Evolutionary conservation across 1,140 invertebrate genomes (phyloP).

Genomic region (Panagrolaimus sp.): DNA sequence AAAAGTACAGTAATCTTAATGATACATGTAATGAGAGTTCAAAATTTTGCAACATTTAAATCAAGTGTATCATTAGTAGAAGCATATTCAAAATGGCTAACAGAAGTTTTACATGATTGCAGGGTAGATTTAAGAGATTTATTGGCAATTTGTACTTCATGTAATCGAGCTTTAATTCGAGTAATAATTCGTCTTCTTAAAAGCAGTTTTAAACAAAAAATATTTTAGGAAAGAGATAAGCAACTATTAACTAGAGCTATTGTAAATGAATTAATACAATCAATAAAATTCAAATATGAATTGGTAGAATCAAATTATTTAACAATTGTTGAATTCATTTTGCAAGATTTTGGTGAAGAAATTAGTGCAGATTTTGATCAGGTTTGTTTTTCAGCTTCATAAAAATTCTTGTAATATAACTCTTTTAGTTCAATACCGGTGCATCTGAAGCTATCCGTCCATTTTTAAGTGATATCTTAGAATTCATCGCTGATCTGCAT

Average conservation of each 20-base stretch:
- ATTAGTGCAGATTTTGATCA: slow-evolving; percentile 10
- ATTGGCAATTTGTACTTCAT: slow-evolving; percentile 80
- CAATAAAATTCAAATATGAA: slow-evolving; percentile 84
- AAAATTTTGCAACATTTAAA: slow-evolving; percentile 64
- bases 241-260: slow-evolving; percentile 78
- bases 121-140: slow-evolving; percentile 76
- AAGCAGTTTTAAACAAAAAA: not conserved
- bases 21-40: slow-evolving; percentile 75
- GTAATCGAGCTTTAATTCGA: slow-evolving; percentile 76
- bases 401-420: not conserved
- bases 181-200: slow-evolving; percentile 57
- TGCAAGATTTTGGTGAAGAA: slow-evolving; percentile 72
- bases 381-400: not conserved
- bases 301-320: slow-evolving; percentile 89
- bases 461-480: slow-evolving; percentile 84
- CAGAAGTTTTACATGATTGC: slow-evolving; percentile 80
- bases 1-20: slow-evolving; percentile 76
- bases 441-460: slow-evolving; percentile 84
- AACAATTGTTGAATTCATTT: slow-evolving; percentile 72
- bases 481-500: slow-evolving; percentile 91
- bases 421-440: slow-evolving; percentile 67
- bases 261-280: slow-evolving; percentile 86
- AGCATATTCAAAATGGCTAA: slow-evolving; percentile 88
- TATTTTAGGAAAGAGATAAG: slow-evolving; percentile 79
- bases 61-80: slow-evolving; percentile 69